phyloP scores from a whole-genome alignment of 2,888 invertebrate genomes.

The Himalopsyche tibetana region DNA sequence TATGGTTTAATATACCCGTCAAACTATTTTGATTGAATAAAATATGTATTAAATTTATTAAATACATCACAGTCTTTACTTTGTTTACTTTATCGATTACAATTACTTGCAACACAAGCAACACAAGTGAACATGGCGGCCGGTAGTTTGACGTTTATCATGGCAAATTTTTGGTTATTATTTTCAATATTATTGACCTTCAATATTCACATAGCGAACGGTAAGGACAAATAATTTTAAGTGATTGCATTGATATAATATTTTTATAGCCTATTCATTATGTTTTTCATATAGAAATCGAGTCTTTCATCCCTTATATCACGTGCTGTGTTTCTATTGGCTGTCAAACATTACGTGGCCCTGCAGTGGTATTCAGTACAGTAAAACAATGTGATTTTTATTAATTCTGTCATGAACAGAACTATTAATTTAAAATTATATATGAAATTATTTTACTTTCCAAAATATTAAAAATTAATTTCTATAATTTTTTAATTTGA shows the following conservation, averaged over 20 bases:
- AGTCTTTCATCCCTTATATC: constrained; percentile 23
- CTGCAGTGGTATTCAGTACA: not conserved
- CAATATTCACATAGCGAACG: constrained; percentile 49
- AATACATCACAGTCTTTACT: too few species aligned
- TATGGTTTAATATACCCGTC: too few species aligned
- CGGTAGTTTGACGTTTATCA: constrained; percentile 57
- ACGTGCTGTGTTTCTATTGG: constrained; percentile 62
- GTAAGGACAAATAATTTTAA: constrained; percentile 46
- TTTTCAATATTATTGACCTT: constrained; percentile 47
- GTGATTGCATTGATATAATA: not conserved
- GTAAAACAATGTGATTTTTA: too few species aligned
- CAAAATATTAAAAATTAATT: too few species aligned
- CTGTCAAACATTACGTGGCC: constrained; percentile 64
- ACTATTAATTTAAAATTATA: too few species aligned
- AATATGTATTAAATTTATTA: too few species aligned
- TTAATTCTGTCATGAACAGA: too few species aligned
- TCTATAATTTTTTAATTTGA: too few species aligned
- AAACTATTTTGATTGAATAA: too few species aligned
- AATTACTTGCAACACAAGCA: not conserved
- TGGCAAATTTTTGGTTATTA: constrained; percentile 45
- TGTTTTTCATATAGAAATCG: not conserved
- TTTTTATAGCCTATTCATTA: not conserved
- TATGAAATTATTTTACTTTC: too few species aligned
- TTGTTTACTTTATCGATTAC: too few species aligned
- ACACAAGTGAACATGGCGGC: constrained; percentile 58